Conservation (phyloP, 1,140 invertebrate genomes). For the Megalopta genalis region DNA sequence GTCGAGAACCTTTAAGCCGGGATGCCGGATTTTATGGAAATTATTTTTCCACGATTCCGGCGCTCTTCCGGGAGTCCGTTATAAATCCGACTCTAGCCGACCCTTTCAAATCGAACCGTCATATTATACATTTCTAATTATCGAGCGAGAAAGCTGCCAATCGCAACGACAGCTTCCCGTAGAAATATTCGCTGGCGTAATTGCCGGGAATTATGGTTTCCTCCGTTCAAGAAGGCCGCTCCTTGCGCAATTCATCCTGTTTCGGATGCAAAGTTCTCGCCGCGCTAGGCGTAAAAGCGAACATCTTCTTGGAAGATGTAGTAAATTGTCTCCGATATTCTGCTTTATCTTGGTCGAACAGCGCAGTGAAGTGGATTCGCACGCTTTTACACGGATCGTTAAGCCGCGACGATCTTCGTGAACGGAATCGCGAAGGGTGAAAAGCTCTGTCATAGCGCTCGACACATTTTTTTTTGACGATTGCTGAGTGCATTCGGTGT, state of each 20-base stretch:
- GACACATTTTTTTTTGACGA: too few relatives aligned
- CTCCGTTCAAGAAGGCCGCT: conserved; percentile 22
- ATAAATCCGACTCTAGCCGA: too few relatives aligned
- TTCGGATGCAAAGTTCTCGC: not conserved
- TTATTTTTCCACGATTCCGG: too few relatives aligned
- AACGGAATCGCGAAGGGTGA: not conserved
- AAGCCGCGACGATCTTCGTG: too few relatives aligned
- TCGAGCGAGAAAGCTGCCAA: not conserved
- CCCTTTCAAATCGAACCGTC: too few relatives aligned
- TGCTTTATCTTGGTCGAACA: too few relatives aligned
- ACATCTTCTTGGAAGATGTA: not conserved
- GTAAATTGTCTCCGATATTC: not conserved
- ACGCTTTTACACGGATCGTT: not conserved
- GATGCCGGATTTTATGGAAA: too few relatives aligned
- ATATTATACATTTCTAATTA: too few relatives aligned
- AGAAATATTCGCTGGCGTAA: conserved; percentile 23
- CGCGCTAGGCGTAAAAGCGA: not conserved
- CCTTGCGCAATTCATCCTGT: conserved; percentile 40
- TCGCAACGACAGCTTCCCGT: not conserved
- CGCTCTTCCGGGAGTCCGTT: too few relatives aligned
- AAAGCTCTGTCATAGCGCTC: not conserved
- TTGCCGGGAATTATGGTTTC: conserved; percentile 37
- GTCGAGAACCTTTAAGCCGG: too few relatives aligned
- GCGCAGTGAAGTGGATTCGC: not conserved
- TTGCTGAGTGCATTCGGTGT: too few relatives aligned